These are phyloP conservation scores for Apantesis nais DNA, from an alignment of 2,888 invertebrate species.

Conservation along the genomic window DNA sequence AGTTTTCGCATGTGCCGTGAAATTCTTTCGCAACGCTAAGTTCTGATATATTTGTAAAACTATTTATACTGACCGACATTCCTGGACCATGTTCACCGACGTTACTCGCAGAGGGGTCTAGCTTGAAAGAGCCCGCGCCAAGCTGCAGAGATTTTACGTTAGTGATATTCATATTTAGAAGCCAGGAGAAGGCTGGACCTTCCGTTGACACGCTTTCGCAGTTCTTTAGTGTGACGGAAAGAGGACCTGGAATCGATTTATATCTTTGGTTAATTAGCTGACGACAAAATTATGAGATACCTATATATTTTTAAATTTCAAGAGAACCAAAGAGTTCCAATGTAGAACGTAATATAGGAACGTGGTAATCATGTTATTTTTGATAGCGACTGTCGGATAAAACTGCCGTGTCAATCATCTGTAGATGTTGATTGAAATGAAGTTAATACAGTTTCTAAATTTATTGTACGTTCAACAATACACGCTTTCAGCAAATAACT, in stretches of 20 bases:
- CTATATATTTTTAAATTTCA: neutral
- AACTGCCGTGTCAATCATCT: slow-evolving; percentile 53
- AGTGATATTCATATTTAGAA: slow-evolving; percentile 85
- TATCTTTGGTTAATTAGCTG: slow-evolving; percentile 12
- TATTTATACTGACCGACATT: slow-evolving; percentile 73
- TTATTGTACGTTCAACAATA: neutral
- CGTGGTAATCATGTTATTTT: slow-evolving; percentile 72
- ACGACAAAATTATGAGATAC: neutral
- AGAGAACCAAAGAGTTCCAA: neutral
- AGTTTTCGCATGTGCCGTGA: slow-evolving; percentile 19
- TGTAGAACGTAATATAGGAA: slow-evolving; percentile 70
- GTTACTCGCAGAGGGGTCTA: slow-evolving; percentile 85
- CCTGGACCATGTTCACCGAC: slow-evolving; percentile 88
- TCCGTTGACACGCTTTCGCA: slow-evolving; percentile 86
- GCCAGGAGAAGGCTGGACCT: slow-evolving; percentile 88
- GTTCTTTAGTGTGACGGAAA: slow-evolving; percentile 86
- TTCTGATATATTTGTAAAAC: neutral
- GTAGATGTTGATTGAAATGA: slow-evolving; percentile 37
- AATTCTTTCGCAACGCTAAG: slow-evolving; percentile 15
- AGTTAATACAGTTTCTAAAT: neutral
- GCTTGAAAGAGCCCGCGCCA: slow-evolving; percentile 87
- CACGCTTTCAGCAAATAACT: slow-evolving; percentile 23
- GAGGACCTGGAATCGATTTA: slow-evolving; percentile 81
- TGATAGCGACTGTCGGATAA: slow-evolving; percentile 65
- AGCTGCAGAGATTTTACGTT: slow-evolving; percentile 85